Percentiles rank a stretch among this genome's conserved stretches.
phyloP scores from a whole-genome alignment of 2,888 invertebrate genomes.

The Drosophila acutilabella region DNA sequence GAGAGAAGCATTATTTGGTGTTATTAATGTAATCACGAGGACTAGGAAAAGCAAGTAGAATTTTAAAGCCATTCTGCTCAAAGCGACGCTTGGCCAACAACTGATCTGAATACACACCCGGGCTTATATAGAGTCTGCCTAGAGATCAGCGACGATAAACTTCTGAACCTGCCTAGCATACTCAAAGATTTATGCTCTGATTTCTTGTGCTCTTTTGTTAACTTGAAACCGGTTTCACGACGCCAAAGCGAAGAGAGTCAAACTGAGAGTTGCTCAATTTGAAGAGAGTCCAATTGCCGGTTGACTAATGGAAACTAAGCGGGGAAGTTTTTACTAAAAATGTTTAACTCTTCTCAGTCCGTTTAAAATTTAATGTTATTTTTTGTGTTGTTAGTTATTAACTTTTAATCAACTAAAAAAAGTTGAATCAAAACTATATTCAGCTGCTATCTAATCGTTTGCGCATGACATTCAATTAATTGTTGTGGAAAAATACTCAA shows the following conservation, averaged over 20 bases:
- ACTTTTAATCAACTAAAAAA: background rate
- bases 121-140: conserved; percentile 37
- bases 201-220: conserved; percentile 1
- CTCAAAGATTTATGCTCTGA: conserved; percentile 6
- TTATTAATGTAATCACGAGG: conserved; percentile 33
- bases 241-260: conserved; percentile 6
- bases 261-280: background rate
- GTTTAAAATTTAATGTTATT: background rate
- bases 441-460: conserved; percentile 23
- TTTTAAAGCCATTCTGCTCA: conserved; percentile 30
- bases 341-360: background rate
- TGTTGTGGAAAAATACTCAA: conserved; percentile 30
- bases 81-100: conserved; percentile 37
- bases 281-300: background rate
- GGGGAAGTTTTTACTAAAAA: background rate
- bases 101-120: conserved; percentile 59
- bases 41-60: conserved; percentile 15
- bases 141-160: conserved; percentile 54
- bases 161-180: conserved; percentile 68
- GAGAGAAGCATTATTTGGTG: conserved; percentile 47
- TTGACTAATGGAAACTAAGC: conserved; percentile 5
- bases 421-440: background rate
- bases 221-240: conserved; percentile 34
- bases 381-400: too few relatives aligned
- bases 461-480: conserved; percentile 22